phyloP scores from a whole-genome alignment of 2,113 vertebrate species.

The Gasterosteus nipponicus region DNA sequence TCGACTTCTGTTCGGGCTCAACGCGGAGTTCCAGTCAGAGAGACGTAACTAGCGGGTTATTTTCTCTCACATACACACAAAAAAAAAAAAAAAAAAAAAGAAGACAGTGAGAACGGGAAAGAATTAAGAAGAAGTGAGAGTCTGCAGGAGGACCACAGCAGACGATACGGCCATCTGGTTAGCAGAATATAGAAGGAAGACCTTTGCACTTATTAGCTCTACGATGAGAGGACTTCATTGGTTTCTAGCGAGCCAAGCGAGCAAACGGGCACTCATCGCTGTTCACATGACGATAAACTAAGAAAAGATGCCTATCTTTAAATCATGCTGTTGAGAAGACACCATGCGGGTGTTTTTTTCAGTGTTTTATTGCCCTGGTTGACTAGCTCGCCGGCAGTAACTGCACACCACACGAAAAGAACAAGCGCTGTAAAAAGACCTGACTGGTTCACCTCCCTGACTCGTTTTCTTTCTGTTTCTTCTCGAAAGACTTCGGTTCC shows the following conservation, averaged over 20 bases:
- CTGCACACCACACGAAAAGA: neutral
- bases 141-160: neutral
- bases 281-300: neutral
- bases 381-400: conserved; percentile 30
- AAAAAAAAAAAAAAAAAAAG: neutral
- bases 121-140: conserved; percentile 39
- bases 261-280: neutral
- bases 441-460: neutral
- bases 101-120: conserved; percentile 10
- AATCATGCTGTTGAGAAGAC: neutral
- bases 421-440: neutral
- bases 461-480: neutral
- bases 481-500: conserved; percentile 3
- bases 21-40: neutral
- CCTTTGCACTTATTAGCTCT: neutral
- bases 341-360: neutral
- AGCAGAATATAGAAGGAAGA: neutral
- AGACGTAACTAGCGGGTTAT: neutral
- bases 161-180: neutral
- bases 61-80: neutral
- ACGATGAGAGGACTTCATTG: neutral
- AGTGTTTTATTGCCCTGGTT: neutral
- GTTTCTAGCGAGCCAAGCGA: neutral
- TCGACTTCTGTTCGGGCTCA: neutral
- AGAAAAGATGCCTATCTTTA: neutral